These are phyloP conservation scores for Acromyrmex echinatior DNA, from an alignment of 1,140 invertebrate species.

Conservation along the genomic window DNA sequence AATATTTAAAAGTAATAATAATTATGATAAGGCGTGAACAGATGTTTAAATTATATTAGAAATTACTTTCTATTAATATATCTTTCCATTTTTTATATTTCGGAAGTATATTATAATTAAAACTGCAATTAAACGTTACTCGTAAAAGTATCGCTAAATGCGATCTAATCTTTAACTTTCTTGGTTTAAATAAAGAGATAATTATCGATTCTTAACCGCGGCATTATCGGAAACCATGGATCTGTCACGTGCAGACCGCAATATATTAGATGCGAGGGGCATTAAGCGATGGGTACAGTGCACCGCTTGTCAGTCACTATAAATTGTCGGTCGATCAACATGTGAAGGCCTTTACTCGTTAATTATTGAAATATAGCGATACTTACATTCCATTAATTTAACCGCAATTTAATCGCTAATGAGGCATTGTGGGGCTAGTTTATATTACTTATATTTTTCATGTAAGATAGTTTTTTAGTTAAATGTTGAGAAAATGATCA, in stretches of 20 bases:
- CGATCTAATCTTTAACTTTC: conserved; percentile 6
- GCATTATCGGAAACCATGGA: conserved; percentile 54
- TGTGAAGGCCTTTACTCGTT: conserved; percentile 37
- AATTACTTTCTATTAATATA: conserved; percentile 11
- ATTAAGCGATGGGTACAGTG: conserved; percentile 62
- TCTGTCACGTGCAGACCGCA: conserved; percentile 50
- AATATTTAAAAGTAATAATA: background rate
- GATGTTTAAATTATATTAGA: conserved; percentile 11
- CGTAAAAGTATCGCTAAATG: background rate
- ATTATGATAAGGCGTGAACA: background rate
- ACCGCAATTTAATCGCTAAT: conserved; percentile 24
- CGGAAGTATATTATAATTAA: background rate
- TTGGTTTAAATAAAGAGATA: conserved; percentile 8
- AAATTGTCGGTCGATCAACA: conserved; percentile 55
- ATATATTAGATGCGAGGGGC: conserved; percentile 50
- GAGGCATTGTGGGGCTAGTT: background rate
- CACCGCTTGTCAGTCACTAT: conserved; percentile 62
- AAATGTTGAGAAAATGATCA: background rate
- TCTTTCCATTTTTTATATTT: conserved; percentile 13
- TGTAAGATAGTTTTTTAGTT: background rate
- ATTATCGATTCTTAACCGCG: conserved; percentile 59
- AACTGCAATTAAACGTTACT: background rate
- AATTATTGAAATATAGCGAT: conserved; percentile 50
- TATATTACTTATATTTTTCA: background rate
- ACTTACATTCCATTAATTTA: conserved; percentile 18